These are phyloP conservation scores for Peromyscus polionotus DNA, from an alignment of 2,113 vertebrate species.

Conservation along the genomic window DNA sequence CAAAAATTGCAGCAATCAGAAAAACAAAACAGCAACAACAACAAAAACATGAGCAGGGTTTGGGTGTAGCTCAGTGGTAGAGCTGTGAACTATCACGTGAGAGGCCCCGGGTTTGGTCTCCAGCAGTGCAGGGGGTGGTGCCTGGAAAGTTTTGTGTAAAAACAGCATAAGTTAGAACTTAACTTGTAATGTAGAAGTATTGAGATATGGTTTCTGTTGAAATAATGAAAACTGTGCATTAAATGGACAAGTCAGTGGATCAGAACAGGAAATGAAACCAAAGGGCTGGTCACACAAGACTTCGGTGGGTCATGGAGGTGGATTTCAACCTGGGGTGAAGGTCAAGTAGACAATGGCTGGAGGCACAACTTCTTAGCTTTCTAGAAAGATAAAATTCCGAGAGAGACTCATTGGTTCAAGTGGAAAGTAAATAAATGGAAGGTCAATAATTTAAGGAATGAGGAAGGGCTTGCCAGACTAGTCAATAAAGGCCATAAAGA, in stretches of 20 bases:
- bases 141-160: neutral
- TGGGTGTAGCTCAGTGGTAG: neutral
- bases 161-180: neutral
- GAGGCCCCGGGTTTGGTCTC: neutral
- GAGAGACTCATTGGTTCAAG: neutral
- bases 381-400: neutral
- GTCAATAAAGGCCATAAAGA: neutral
- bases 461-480: neutral
- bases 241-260: neutral
- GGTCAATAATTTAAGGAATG: neutral
- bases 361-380: neutral
- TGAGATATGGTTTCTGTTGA: constrained; percentile 11
- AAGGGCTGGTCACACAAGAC: neutral
- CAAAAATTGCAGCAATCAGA: neutral
- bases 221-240: neutral
- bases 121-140: neutral
- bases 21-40: neutral
- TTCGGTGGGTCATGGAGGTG: neutral
- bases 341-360: neutral
- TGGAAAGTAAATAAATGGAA: neutral
- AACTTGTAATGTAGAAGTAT: neutral
- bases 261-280: neutral
- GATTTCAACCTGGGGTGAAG: neutral
- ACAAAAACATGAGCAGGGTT: neutral
- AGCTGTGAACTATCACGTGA: neutral